Evolutionary conservation across 2,888 invertebrate species (phyloP).

Genomic region (Parnassius smintheus): DNA sequence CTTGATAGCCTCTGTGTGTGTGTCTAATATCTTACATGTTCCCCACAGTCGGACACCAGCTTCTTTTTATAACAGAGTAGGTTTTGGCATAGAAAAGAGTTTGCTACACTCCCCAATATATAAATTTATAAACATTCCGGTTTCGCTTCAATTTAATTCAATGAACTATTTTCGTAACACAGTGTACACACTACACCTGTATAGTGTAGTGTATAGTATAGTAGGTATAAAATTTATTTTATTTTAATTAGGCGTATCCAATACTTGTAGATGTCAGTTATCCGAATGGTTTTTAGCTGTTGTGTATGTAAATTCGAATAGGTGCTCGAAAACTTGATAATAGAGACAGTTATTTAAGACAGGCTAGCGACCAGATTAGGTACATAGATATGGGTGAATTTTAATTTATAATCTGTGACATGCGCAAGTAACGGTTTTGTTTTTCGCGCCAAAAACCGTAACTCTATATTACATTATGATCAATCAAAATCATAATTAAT

Average conservation of each 20-base stretch:
- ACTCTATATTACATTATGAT: conserved; percentile 14
- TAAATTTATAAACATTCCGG: no score
- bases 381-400: conserved; percentile 9
- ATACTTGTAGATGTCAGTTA: conserved; percentile 22
- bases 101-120: no score
- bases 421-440: not conserved
- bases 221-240: no score
- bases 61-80: no score
- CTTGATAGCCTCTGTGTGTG: no score
- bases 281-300: conserved; percentile 19
- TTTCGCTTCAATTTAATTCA: no score
- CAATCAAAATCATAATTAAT: conserved; percentile 27
- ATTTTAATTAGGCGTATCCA: conserved; percentile 12
- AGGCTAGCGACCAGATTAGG: conserved; percentile 26
- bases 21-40: no score
- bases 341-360: conserved; percentile 16
- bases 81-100: no score
- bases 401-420: conserved; percentile 21
- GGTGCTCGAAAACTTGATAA: conserved; percentile 21
- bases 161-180: no score
- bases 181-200: no score
- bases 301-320: conserved; percentile 3
- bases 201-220: no score
- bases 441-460: conserved; percentile 13
- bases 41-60: no score